Base-by-base conservation (phyloP, 2,888 invertebrate genomes). In the Andrena chrysosceles region DNA sequence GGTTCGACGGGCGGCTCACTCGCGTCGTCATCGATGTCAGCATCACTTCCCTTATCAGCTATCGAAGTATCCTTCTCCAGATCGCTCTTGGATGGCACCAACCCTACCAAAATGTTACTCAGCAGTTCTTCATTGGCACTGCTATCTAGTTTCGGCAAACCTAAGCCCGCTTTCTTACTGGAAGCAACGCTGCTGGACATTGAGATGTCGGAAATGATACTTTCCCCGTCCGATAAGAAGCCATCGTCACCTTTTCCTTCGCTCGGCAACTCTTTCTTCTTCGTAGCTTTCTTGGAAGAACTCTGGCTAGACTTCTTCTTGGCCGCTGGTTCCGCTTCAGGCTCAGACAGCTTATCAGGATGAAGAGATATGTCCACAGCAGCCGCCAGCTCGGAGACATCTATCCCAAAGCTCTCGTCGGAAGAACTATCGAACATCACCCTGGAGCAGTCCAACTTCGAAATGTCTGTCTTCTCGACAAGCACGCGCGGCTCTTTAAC, bases 371-470 rank as follows among this genome's bases (percentile, higher is more conserved):
- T 92, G 26, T 93, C 94, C 0, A 92, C 91, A 2, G 91, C 89
- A 0, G 91, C 91, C 0, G 91, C 87, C 23, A 92, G 79, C 29
- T 92, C 92, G 4, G 92, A 91, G 0, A 91, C 90, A 56, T 94
- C 93, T 31, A 92, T 91, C 8, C 90, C 90, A 23, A 92, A 92
- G 80, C 93, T 93, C 59, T 94, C 94, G 42, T 93, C 93, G 0
- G 93, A 93, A 0, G 93, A 93, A 35, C 91, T 91, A 52, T 92
- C 92, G 56, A 92, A 92, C 83, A 90, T 89, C 2, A 77, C 84
- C 74, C 90, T 92, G 0, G 90, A 83, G 1, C 84, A 84, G 2
- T 93, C 91, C 0, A 92, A 49, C 49, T 93, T 94, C 0, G 89
- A 84, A 2, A 92, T 52, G 10, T 94, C 92, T 0, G 92, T 87